These are phyloP conservation scores for Ranitomeya imitator DNA, from an alignment of 2,113 vertebrate species.

Conservation along the genomic window DNA sequence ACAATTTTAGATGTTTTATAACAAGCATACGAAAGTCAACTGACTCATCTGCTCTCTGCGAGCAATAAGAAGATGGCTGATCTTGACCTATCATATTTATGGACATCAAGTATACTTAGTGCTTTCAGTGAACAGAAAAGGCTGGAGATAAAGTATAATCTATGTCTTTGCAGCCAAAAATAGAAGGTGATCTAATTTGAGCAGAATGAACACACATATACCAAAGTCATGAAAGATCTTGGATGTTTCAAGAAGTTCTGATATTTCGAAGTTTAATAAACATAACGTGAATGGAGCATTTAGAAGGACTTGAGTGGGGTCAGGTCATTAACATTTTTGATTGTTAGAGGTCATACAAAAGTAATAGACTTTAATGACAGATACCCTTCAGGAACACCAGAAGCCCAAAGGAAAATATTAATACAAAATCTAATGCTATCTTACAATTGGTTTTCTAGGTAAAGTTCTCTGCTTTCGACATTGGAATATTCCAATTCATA, in stretches of 20 bases:
- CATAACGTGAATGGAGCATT: no score
- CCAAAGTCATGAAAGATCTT: background rate
- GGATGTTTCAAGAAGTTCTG: background rate
- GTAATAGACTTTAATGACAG: no score
- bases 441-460: no score
- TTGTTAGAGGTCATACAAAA: background rate
- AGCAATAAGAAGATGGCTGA: background rate
- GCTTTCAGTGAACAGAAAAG: background rate
- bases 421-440: no score
- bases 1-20: constrained; percentile 43
- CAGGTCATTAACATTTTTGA: background rate
- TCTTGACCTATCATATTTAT: constrained; percentile 10
- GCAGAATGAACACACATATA: background rate
- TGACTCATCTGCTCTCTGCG: constrained; percentile 19
- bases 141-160: background rate
- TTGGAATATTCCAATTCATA: no score
- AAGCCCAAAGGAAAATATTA: no score
- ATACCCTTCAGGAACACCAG: no score
- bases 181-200: background rate
- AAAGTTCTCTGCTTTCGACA: no score
- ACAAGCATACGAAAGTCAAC: constrained; percentile 14
- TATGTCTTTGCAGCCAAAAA: background rate
- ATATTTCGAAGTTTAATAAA: no score
- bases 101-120: constrained; percentile 17
- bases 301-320: background rate